Evolutionary conservation across 2,888 invertebrate genomes (phyloP).

Genomic region (Tetragonisca angustula): DNA sequence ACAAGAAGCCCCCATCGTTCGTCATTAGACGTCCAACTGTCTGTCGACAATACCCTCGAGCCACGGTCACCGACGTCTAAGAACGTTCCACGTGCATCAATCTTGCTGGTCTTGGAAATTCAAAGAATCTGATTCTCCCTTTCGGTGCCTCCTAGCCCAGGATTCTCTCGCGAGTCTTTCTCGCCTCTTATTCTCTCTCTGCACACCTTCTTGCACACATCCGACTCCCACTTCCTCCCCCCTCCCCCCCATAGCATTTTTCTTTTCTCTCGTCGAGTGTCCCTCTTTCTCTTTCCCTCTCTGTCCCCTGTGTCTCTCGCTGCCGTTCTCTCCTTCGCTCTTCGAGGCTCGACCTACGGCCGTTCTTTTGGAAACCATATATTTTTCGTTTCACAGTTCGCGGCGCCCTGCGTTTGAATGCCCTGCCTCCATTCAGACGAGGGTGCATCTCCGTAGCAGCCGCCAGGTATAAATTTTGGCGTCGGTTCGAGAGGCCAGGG

Average conservation of each 20-base stretch:
- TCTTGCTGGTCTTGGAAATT: constrained; percentile 74
- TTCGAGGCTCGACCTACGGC: constrained; percentile 68
- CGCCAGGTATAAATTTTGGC: constrained; percentile 82
- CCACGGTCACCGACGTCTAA: constrained; percentile 63
- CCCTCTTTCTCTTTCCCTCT: constrained; percentile 16
- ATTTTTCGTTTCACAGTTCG: constrained; percentile 82
- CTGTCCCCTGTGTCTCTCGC: background rate
- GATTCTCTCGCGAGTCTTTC: constrained; percentile 42
- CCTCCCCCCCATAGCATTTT: background rate
- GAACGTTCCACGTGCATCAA: constrained; percentile 66
- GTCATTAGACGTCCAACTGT: constrained; percentile 63
- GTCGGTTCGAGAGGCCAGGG: constrained; percentile 61
- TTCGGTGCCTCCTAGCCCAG: constrained; percentile 27
- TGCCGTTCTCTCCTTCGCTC: constrained; percentile 47
- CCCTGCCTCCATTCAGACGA: constrained; percentile 77
- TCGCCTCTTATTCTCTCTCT: constrained; percentile 62
- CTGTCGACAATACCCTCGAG: constrained; percentile 57
- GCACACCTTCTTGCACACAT: constrained; percentile 45
- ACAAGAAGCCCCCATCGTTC: constrained; percentile 55
- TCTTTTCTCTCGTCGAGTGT: constrained; percentile 37
- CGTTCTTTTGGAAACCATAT: constrained; percentile 78
- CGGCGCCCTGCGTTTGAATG: constrained; percentile 77
- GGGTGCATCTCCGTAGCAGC: constrained; percentile 77
- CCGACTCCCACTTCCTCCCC: background rate
- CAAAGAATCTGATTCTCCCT: constrained; percentile 73